These are phyloP conservation scores for Ranitomeya variabilis DNA, from an alignment of 2,113 vertebrate genomes.

Conservation along the genomic window DNA sequence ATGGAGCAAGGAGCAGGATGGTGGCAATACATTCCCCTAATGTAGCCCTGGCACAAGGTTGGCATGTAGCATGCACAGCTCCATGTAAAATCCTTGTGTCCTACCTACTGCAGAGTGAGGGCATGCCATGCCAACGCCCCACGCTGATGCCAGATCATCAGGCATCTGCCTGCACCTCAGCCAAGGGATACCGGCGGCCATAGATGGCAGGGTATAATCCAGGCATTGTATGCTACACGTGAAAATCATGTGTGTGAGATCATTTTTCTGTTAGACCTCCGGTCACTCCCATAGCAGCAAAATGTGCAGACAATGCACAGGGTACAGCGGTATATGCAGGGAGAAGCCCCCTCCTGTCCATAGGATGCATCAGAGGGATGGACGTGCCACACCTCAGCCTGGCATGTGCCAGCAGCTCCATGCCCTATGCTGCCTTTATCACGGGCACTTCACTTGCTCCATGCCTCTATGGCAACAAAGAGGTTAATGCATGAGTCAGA, in stretches of 20 bases:
- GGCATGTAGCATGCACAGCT: not conserved
- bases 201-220: not conserved
- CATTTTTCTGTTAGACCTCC: not conserved
- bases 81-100: constrained; percentile 11
- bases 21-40: not conserved
- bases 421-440: not conserved
- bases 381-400: constrained; percentile 14
- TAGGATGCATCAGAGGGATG: not conserved
- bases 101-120: constrained; percentile 24
- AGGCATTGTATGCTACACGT: not conserved
- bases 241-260: not conserved
- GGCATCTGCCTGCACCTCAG: not conserved
- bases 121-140: constrained; percentile 42
- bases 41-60: not conserved
- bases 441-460: not conserved
- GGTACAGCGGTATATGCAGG: not conserved
- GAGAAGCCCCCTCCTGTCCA: constrained; percentile 4
- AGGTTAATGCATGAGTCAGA: not conserved
- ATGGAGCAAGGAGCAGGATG: not conserved
- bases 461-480: not conserved
- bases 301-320: constrained; percentile 9
- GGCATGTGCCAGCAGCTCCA: not conserved
- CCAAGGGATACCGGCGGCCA: not conserved
- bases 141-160: not conserved
- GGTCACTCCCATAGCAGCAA: not conserved